Conservation (phyloP, 2,888 invertebrate species). For the Harpalus rufipes region DNA sequence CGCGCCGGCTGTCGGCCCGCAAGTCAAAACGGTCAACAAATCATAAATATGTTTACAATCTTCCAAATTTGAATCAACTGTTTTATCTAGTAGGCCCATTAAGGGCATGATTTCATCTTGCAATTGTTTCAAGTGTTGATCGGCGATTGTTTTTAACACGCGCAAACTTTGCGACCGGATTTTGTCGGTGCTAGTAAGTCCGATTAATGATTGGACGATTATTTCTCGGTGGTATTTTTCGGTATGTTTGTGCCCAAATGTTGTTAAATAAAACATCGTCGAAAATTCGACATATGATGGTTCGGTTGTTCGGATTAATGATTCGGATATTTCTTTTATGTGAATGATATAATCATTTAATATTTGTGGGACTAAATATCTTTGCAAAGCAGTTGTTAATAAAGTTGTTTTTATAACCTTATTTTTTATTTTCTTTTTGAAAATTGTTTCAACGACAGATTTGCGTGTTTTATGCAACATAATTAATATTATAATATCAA, state of each 20-base stretch:
- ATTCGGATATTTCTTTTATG: conserved; percentile 80
- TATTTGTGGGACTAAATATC: conserved; percentile 77
- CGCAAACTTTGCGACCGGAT: conserved; percentile 72
- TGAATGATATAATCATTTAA: conserved; percentile 80
- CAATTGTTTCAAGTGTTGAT: conserved; percentile 73
- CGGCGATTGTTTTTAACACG: conserved; percentile 71
- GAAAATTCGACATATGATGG: conserved; percentile 80
- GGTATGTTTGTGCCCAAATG: conserved; percentile 75
- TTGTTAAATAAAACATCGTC: conserved; percentile 79
- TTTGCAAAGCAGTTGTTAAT: conserved; percentile 80
- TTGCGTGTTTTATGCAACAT: conserved; percentile 82
- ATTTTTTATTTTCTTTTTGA: conserved; percentile 82
- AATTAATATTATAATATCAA: conserved; percentile 85
- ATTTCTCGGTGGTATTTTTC: conserved; percentile 72
- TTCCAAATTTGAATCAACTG: conserved; percentile 85
- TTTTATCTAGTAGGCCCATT: conserved; percentile 85
- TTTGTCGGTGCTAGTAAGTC: conserved; percentile 72
- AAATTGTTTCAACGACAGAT: conserved; percentile 81
- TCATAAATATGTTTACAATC: conserved; percentile 89
- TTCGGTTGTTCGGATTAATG: conserved; percentile 79
- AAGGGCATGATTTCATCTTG: conserved; percentile 82
- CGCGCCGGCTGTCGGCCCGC: conserved; percentile 77
- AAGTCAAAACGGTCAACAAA: conserved; percentile 87
- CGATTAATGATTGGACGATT: conserved; percentile 73
- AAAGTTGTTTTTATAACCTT: conserved; percentile 81